Evolutionary conservation across 35 echinoderm and acorn worm genomes (phyloP), one percentile per base, ranked within the genome.

Genomic region (Holothuria glaberrima): DNA sequence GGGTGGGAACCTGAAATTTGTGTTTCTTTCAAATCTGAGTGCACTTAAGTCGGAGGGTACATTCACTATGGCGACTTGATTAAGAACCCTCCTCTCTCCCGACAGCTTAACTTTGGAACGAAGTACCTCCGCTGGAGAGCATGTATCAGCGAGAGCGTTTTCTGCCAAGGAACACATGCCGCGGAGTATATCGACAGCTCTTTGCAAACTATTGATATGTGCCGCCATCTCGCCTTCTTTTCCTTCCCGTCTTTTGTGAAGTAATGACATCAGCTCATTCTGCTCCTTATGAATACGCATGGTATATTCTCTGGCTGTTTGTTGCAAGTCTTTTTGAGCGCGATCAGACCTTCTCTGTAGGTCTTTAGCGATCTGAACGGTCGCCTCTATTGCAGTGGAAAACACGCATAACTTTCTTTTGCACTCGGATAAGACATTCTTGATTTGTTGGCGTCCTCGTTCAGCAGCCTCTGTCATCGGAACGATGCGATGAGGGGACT

Each of bases 211-310:
- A 61, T 95, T 91, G 31, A 95, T 95, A 54, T 95, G 94, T 5
- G 94, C 94, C 9, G 94, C 94, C 94, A 95, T 95, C 58, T 95
- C 94, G 20, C 94, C 88, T 27, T 95, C 94, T 56, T 95, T 95
- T 13, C 84, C 91, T 59, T 95, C 94, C 66, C 92, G 89, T 18
- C 76, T 89, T 70, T 95, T 95, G 66, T 95, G 94, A 12, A 95
- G 80, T 19, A 82, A 62, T 67, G 48, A 86, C 64, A 95, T 95
- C 17, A 95, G 60, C 22, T 88, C 86, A 26, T 52, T 73, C 58
- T 95, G 94, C 67, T 95, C 94, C 24, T 68, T 75, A 26, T 95
- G 94, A 12, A 95, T 90, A 14, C 69, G 86, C 25, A 59, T 77
- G 1, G 90, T 81, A 32, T 90, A 95, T 12, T 95, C 94, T 50